Base-by-base conservation (phyloP, 2,113 vertebrate species). In the Myotis lucifugus region DNA sequence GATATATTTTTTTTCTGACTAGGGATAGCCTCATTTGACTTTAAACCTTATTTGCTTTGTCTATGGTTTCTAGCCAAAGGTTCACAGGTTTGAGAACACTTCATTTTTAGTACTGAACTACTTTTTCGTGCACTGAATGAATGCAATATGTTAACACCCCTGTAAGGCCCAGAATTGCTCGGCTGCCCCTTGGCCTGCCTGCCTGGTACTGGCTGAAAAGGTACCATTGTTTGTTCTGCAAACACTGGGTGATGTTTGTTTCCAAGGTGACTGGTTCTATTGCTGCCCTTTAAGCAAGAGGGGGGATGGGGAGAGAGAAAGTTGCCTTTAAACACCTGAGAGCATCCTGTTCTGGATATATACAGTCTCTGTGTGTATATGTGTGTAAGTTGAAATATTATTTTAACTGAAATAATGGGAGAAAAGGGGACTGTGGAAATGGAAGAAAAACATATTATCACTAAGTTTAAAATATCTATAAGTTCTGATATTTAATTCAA, bases 161-260 rank as follows among this genome's bases (percentile, higher is more conserved):
- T 98, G 97, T 98, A 97, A 94, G 89, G 97, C 98, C 96, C 97
- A 98, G 98, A 98, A 98, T 97, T 98, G 98, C 98, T 98, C 97
- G 98, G 98, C 98, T 98, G 98, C 97, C 98, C 98, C 98, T 98
- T 98, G 98, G 98, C 98, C 98, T 98, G 98, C 98, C 98, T 98
- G 98, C 98, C 98, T 98, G 79, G 79, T 88, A 96, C 98, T 98
- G 98, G 97, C 98, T 99, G 98, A 99, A 99, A 99, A 99, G 99
- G 99, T 99, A 99, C 99, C 98, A 98, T 99, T 99, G 99, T 99
- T 99, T 99, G 99, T 98, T 99, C 99, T 99, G 98, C 98, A 99
- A 99, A 99, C 99, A 99, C 97, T 91, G 98, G 98, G 98, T 98
- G 99, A 99, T 98, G 99, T 99, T 98, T 97, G 98, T 99, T 98